A percentile compares a stretch with the other conserved stretches of the same genome.
Conservation (phyloP, 1,140 invertebrate species). For the Anastrepha ludens region DNA sequence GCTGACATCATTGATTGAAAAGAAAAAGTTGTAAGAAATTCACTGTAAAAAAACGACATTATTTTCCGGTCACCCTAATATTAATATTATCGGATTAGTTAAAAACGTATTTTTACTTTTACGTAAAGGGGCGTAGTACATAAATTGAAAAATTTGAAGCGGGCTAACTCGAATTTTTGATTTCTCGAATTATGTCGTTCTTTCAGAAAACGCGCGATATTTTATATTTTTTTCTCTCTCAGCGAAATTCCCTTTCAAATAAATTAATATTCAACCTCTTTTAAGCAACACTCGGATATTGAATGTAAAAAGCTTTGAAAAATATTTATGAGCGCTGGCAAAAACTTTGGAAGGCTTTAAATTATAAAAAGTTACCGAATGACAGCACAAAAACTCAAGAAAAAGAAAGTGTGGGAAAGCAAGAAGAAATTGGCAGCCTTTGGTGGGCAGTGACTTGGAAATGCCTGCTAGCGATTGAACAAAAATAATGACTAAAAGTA, state of each 20-base stretch:
- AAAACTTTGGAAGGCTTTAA: background rate
- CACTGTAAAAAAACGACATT: too few species aligned
- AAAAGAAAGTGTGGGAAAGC: background rate
- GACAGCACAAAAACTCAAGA: background rate
- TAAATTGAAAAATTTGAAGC: too few species aligned
- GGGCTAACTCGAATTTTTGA: too few species aligned
- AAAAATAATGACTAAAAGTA: background rate
- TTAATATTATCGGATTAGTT: too few species aligned
- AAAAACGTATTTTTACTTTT: too few species aligned
- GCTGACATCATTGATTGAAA: too few species aligned
- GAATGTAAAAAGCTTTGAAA: background rate
- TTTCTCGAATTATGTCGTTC: too few species aligned
- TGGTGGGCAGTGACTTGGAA: background rate
- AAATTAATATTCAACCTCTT: background rate
- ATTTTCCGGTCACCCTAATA: too few species aligned
- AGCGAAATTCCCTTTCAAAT: background rate
- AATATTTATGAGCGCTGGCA: background rate
- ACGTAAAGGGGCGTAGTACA: too few species aligned
- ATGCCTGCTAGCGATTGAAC: background rate
- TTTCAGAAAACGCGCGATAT: too few species aligned
- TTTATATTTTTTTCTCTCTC: too few species aligned
- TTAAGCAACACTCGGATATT: conserved; percentile 24
- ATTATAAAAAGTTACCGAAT: background rate
- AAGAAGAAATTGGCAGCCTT: background rate
- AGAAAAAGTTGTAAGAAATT: too few species aligned